A percentile compares a stretch with the other conserved stretches of the same genome.
phyloP scores from a whole-genome alignment of 2,797 vertebrate species.

The Mionectes olivaceus region DNA sequence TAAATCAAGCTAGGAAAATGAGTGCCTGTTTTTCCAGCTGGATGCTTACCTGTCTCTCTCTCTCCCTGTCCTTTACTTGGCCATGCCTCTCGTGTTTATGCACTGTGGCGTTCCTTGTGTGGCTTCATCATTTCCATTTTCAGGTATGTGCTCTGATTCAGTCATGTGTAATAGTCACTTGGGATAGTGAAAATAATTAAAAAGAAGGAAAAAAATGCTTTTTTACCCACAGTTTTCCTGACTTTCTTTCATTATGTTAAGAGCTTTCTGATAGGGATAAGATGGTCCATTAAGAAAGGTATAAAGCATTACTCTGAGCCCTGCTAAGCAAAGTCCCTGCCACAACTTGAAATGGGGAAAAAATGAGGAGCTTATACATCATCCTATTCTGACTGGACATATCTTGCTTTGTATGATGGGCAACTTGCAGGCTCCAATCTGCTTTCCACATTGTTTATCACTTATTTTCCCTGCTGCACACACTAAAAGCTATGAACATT shows the following conservation, averaged over 20 bases:
- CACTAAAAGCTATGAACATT: not conserved
- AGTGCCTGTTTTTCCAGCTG: conserved; percentile 21
- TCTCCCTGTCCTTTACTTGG: not conserved
- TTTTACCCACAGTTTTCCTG: not conserved
- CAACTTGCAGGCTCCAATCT: not conserved
- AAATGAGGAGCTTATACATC: not conserved
- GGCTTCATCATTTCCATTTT: not conserved
- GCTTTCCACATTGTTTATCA: not conserved
- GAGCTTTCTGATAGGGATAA: not conserved
- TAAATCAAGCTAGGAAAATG: not conserved
- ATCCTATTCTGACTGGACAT: not conserved
- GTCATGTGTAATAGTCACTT: not conserved
- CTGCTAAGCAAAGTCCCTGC: not conserved
- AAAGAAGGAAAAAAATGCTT: not conserved
- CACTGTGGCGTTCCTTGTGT: not conserved
- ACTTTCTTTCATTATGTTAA: not conserved
- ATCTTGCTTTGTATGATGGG: not conserved
- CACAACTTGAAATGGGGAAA: not conserved
- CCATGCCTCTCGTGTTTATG: not conserved
- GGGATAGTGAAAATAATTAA: not conserved
- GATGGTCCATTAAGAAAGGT: not conserved
- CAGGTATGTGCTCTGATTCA: not conserved
- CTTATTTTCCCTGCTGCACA: not conserved
- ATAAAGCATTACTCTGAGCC: not conserved
- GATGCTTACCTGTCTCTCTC: not conserved